Base-by-base conservation (phyloP, 2,888 invertebrate species). In the Melanchra persicariae region DNA sequence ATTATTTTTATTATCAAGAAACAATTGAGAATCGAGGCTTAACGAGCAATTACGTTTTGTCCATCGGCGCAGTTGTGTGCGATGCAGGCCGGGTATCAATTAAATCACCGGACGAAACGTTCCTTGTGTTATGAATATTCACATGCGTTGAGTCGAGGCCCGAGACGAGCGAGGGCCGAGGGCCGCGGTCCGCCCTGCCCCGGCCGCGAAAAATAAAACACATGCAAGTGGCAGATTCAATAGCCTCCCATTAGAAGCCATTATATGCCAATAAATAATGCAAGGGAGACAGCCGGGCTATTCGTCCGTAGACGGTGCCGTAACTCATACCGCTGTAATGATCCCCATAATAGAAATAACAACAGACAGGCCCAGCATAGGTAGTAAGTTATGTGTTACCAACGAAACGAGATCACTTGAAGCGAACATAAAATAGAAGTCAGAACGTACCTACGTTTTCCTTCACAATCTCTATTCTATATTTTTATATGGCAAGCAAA, bases 261-360 rank as follows among this genome's bases (percentile, higher is more conserved):
- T 96, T 96, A 96, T 94, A 91, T 91, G 93, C 91, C 93, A 93
- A 95, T 96, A 96, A 96, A 96, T 96, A 95, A 93, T 92, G 87
- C 84, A 84, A 89, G 92, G 87, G 91, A 93, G 94, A 94, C 93
- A 93, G 93, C 91, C 88, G 87, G 85, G 88, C 91, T 90, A 91
- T 94, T 91, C 92, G 90, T 93, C 91, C 88, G 87, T 88, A 91
- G 91, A 89, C 88, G 88, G 87, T 86, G 91, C 89, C 90, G 92
- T 94, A 95, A 94, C 91, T 95, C 92, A 93, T 89, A 89, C 86
- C 85, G 83, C 85, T 82, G 90, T 95, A 94, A 95, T 94, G 91
- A 92, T 91, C 88, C 90, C 90, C 85, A 87, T 93, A 93, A 93
- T 92, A 91, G 91, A 90, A 88, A 91, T 89, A 89, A 91, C 87